Evolutionary conservation across 2,113 vertebrate species (phyloP), one percentile per base, ranked within the genome.

Genomic region (Illadopsis cleaveri): DNA sequence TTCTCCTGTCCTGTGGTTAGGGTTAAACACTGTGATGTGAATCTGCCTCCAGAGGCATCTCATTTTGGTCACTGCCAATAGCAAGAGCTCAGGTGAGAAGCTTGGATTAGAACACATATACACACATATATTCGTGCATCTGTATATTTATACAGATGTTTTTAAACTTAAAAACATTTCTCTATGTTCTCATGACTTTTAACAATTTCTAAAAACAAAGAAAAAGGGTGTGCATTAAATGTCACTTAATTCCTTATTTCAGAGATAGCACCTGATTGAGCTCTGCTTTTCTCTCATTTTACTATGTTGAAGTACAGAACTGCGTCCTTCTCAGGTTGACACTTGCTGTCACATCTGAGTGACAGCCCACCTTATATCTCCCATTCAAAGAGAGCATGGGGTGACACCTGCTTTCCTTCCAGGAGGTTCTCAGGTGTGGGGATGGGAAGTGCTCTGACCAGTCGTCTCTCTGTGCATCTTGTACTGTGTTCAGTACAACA

Each of bases 121-220:
- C 14, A 42, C 6, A 27, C 6, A 33, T 9, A 40, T 1, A 28
- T 48, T 25, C 0, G 0, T 24, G 10, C 23, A 78, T 31, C 5
- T 70, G 10, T 18, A 3, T n/a, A 23, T 66, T 48, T 62, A 33
- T 17, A 19, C 0, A 1, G 2, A 40, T 45, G 5, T 22, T 70
- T 56, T 65, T 47, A 60, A 88, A 72, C 7, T 14, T 42, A 23
- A 15, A 23, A 18, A 19, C 21, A 23, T 44, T 48, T 18, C 45
- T 20, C 22, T 68, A 7, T 42, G 33, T 61, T 78, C 35, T 40
- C 10, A 19, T 21, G 20, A 54, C 50, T 82, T 78, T 42, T 57
- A 82, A 76, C 25, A 40, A 11, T 37, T 64, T 10, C 33, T 50
- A 44, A 76, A 91, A 76, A 54, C 27, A 68, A 54, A 50, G 48